These are phyloP conservation scores for Erpornis zantholeuca DNA, from an alignment of 2,113 vertebrate species.

Conservation along the genomic window DNA sequence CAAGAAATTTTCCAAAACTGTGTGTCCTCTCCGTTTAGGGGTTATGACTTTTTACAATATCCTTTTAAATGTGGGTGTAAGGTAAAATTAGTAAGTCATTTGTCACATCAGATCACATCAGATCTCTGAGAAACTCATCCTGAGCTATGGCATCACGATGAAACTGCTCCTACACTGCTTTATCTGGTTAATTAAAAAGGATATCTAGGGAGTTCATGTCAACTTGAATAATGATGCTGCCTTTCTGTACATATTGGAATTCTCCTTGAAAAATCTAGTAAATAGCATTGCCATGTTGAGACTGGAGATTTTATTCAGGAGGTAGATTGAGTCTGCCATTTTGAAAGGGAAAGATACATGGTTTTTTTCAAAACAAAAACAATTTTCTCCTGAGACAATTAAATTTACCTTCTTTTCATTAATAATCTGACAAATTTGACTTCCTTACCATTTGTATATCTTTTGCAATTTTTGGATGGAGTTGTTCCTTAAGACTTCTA, in stretches of 20 bases:
- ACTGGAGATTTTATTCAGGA: background rate
- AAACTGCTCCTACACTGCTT: constrained; percentile 28
- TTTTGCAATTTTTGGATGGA: background rate
- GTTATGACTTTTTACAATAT: background rate
- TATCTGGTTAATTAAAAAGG: constrained; percentile 71
- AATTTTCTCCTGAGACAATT: background rate
- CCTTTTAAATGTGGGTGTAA: background rate
- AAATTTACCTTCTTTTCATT: background rate
- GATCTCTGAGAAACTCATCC: background rate
- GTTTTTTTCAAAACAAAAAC: background rate
- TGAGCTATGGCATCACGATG: background rate
- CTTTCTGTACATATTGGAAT: constrained; percentile 49
- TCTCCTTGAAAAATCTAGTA: constrained; percentile 54
- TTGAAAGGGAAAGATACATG: background rate
- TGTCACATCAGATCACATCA: background rate
- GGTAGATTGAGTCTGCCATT: background rate
- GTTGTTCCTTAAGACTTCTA: background rate
- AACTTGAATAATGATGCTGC: constrained; percentile 66
- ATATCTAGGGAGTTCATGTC: constrained; percentile 63
- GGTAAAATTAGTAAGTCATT: background rate
- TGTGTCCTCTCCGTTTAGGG: background rate
- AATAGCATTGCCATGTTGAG: background rate
- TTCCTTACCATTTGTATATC: background rate
- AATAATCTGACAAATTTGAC: background rate
- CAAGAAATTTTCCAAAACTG: background rate